Evolutionary conservation across 2,797 vertebrate genomes (phyloP), one percentile per base, ranked within the genome.

Genomic region (Rhadinocentrus ornatus): DNA sequence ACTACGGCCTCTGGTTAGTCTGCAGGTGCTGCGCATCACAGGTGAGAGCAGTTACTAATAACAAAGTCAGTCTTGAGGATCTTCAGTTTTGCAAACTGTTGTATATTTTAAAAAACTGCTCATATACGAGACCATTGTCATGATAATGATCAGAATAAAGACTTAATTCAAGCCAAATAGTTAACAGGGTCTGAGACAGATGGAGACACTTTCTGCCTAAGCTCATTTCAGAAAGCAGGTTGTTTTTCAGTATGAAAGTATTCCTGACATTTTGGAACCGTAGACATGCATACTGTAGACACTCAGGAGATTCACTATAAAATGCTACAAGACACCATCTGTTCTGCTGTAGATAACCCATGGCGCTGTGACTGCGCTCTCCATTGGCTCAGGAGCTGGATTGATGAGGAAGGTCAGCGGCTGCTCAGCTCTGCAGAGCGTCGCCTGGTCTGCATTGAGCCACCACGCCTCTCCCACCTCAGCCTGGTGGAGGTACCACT

Each of bases 351-450:
- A 97, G 96, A 96, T 62, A 97, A 97, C 82, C 96, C 96, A 0
- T 97, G 96, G 96, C 95, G 96, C 71, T 97, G 96, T 50, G 96
- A 98, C 87, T 98, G 96, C 2, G 95, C 96, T 15, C 93, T 97
- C 32, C 96, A 95, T 76, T 98, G 96, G 96, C 90, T 98, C 60
- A 91, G 95, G 15, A 83, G 89, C 71, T 98, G 96, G 96, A 96
- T 97, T 18, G 95, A 94, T 16, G 95, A 95, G 62, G 96, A 94
- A 1, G 96, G 96, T 31, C 96, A 95, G 88, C 87, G 96, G 44
- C 88, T 98, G 62, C 91, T 98, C 72, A 96, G 96, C 69, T 93
- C 94, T 11, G 93, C 95, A 3, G 96, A 96, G 37, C 95, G 93
- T 20, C 94, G 95, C 39, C 90, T 97, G 24, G 78, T 92, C 50